These are phyloP conservation scores for Acipenser oxyrinchus DNA, from an alignment of 2,797 vertebrate species.

Conservation along the genomic window DNA sequence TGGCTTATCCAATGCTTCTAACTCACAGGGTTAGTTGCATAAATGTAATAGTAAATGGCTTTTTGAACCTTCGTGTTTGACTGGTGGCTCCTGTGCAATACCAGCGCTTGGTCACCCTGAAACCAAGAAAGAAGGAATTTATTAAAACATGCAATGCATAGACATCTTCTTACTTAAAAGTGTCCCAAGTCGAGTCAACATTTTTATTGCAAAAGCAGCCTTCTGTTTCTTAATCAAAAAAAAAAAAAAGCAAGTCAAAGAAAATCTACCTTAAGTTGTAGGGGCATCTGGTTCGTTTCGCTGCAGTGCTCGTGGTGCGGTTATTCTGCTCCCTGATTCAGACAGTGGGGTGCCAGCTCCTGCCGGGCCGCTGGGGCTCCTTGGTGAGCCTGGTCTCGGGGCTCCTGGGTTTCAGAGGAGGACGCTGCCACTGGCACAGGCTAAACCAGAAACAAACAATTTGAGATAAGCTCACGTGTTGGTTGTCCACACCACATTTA, in stretches of 20 bases:
- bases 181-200: too few relatives aligned
- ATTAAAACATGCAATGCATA: background rate
- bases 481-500: too few relatives aligned
- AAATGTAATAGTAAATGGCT: too few relatives aligned
- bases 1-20: too few relatives aligned
- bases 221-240: too few relatives aligned
- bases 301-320: background rate
- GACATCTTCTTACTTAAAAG: too few relatives aligned
- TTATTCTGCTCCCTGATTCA: background rate
- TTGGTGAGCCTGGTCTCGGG: background rate
- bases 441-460: background rate
- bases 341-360: background rate
- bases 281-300: conserved; percentile 26
- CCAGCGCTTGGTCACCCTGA: conserved; percentile 28
- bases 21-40: too few relatives aligned
- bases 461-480: too few relatives aligned
- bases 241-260: background rate
- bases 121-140: conserved; percentile 20
- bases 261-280: conserved; percentile 12
- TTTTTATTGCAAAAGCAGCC: too few relatives aligned
- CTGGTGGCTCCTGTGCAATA: conserved; percentile 34
- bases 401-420: background rate
- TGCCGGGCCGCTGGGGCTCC: background rate
- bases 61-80: conserved; percentile 47
- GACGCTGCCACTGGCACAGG: background rate